Evolutionary conservation across 2,797 vertebrate genomes (phyloP).

Genomic region (Heliangelus exortis): DNA sequence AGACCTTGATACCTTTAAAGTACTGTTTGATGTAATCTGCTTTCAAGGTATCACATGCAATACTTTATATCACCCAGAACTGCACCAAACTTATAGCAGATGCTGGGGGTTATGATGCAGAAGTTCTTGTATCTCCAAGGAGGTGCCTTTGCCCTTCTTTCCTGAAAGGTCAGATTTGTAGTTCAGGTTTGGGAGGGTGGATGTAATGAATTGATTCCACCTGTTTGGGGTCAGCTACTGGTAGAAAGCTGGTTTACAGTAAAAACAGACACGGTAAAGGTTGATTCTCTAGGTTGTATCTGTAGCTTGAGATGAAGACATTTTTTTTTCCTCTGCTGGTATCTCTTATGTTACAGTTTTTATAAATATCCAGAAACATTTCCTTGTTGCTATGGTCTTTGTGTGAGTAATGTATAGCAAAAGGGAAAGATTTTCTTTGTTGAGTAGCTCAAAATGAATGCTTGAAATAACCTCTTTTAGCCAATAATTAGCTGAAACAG

Average conservation of each 20-base stretch:
- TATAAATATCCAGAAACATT: conserved; percentile 53
- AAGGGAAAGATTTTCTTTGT: conserved; percentile 14
- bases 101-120: neutral
- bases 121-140: neutral
- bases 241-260: neutral
- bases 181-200: neutral
- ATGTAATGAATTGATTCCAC: neutral
- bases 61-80: neutral
- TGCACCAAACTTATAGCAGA: neutral
- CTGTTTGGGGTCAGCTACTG: neutral
- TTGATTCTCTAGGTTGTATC: neutral
- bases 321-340: neutral
- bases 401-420: conserved; percentile 20
- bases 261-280: neutral
- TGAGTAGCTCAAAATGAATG: neutral
- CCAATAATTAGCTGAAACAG: neutral
- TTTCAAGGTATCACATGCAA: neutral
- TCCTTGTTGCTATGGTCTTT: conserved; percentile 64
- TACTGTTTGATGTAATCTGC: neutral
- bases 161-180: neutral
- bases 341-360: conserved; percentile 42
- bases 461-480: conserved; percentile 6
- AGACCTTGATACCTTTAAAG: neutral
- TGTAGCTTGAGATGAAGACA: neutral
- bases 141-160: neutral